These are phyloP conservation scores for Acanthopagrus latus DNA, from an alignment of 2,797 vertebrate species.

Conservation along the genomic window DNA sequence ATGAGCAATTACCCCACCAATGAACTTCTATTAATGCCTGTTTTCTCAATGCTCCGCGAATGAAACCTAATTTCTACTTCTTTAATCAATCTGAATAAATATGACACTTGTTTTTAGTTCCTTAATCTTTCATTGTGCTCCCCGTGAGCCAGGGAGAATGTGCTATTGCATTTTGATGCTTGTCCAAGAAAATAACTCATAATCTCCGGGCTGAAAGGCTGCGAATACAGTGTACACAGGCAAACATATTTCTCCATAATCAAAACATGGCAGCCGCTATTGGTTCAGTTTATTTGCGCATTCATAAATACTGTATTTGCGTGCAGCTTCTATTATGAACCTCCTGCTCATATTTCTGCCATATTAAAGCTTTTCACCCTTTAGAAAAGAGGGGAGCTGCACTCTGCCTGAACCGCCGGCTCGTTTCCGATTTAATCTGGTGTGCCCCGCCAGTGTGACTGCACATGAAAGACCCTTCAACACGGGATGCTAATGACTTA, in stretches of 20 bases:
- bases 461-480: conserved; percentile 64
- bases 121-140: conserved; percentile 63
- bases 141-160: conserved; percentile 38
- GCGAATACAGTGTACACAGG: conserved; percentile 43
- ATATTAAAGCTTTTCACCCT: conserved; percentile 68
- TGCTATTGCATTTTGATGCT: conserved; percentile 43
- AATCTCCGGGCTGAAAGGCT: conserved; percentile 54
- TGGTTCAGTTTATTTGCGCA: conserved; percentile 53
- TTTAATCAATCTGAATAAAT: conserved; percentile 75
- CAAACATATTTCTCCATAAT: conserved; percentile 57
- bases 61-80: conserved; percentile 65
- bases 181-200: conserved; percentile 53
- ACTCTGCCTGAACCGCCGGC: conserved; percentile 70
- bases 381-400: conserved; percentile 57
- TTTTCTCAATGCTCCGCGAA: conserved; percentile 69
- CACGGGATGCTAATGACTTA: conserved; percentile 57
- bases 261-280: conserved; percentile 54
- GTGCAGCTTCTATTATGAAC: conserved; percentile 53
- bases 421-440: conserved; percentile 58
- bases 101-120: conserved; percentile 64
- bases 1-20: conserved; percentile 81
- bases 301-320: conserved; percentile 65
- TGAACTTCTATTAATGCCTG: conserved; percentile 73
- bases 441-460: conserved; percentile 26
- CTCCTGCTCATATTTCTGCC: conserved; percentile 50